Conservation (phyloP, 2,888 invertebrate genomes). For the Nemurella pictetii region DNA sequence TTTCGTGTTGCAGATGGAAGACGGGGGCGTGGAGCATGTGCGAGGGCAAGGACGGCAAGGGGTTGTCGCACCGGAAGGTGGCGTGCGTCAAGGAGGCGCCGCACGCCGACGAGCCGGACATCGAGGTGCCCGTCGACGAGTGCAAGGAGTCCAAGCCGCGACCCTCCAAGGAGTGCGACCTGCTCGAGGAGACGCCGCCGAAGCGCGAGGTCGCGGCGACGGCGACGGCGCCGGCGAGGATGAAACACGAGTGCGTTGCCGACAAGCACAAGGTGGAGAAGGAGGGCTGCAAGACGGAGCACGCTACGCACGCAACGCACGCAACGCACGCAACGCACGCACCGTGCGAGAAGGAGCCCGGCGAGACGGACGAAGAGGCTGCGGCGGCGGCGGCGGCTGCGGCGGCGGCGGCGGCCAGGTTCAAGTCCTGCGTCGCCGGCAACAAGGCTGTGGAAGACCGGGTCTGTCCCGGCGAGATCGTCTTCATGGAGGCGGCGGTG, state of each 20-base stretch:
- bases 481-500: slow-evolving; percentile 46
- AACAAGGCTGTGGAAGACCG: slow-evolving; percentile 46
- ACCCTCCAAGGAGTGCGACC: not conserved
- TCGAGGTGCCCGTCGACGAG: slow-evolving; percentile 48
- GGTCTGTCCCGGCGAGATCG: slow-evolving; percentile 47
- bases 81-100: slow-evolving; percentile 56
- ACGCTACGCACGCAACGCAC: not conserved
- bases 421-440: not conserved
- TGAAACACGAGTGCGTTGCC: slow-evolving; percentile 48
- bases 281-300: slow-evolving; percentile 25
- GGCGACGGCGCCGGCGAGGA: slow-evolving; percentile 47
- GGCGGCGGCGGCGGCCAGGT: not conserved
- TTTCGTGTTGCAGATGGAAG: slow-evolving; percentile 53
- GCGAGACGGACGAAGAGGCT: not conserved
- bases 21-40: slow-evolving; percentile 55
- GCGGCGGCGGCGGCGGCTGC: not conserved
- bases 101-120: slow-evolving; percentile 53
- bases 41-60: slow-evolving; percentile 42
- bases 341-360: not conserved
- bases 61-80: slow-evolving; percentile 52
- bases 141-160: slow-evolving; percentile 43
- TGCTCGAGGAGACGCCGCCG: slow-evolving; percentile 45
- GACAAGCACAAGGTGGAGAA: not conserved
- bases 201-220: slow-evolving; percentile 39
- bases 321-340: not conserved